Percentiles rank a stretch among this genome's conserved stretches.
Evolutionary conservation across 2,888 invertebrate genomes (phyloP).

Genomic region (Calameuta pallipes): DNA sequence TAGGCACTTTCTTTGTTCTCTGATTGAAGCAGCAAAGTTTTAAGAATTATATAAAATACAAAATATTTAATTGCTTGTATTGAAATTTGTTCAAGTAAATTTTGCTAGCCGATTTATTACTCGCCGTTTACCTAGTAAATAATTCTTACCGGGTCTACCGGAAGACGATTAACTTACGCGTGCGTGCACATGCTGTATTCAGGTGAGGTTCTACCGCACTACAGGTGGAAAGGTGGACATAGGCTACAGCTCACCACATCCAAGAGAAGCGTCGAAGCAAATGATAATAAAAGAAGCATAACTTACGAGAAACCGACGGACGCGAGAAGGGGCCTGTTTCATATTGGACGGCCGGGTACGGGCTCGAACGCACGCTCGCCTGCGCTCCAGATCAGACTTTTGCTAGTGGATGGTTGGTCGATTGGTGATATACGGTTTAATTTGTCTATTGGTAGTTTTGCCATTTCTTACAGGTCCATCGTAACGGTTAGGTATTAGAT

Average conservation of each 20-base stretch:
- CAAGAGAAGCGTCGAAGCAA: slow-evolving; percentile 65
- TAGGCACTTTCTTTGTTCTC: not conserved
- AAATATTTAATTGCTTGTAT: too few relatives aligned
- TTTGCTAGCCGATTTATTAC: not conserved
- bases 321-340: slow-evolving; percentile 56
- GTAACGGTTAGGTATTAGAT: not conserved
- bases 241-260: slow-evolving; percentile 51
- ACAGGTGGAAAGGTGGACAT: slow-evolving; percentile 11
- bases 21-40: not conserved
- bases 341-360: slow-evolving; percentile 49
- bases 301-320: slow-evolving; percentile 66
- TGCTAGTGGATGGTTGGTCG: slow-evolving; percentile 41
- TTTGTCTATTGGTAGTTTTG: not conserved
- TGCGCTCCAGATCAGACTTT: slow-evolving; percentile 61
- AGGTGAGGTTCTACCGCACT: slow-evolving; percentile 18
- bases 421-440: slow-evolving; percentile 13
- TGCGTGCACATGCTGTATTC: slow-evolving; percentile 48
- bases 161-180: slow-evolving; percentile 12
- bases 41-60: not conserved
- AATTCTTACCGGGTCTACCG: not conserved
- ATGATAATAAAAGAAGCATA: slow-evolving; percentile 67
- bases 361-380: slow-evolving; percentile 59
- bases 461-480: not conserved
- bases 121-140: not conserved
- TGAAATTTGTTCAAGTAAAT: not conserved